Conservation (phyloP, 64 coral and sea anemone genomes). For the Porites australiensis region DNA sequence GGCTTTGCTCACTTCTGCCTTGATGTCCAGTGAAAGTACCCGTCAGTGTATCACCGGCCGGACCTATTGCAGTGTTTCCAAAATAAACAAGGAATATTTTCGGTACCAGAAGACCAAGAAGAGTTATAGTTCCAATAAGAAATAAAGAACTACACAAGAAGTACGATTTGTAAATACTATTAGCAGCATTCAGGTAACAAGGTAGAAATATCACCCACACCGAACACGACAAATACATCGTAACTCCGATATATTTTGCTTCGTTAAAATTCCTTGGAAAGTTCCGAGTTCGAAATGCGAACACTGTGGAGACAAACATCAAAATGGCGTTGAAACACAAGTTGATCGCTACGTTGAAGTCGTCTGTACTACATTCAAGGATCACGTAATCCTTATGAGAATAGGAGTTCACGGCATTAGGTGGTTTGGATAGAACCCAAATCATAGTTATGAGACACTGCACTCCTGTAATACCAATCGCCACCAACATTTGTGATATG, state of each 20-base stretch:
- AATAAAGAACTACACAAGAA: constrained; percentile 65
- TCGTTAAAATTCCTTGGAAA: constrained; percentile 99
- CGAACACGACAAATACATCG: constrained; percentile 96
- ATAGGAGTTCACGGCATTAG: constrained; percentile 51
- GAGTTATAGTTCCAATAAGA: constrained; percentile 84
- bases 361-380: constrained; percentile 71
- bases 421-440: constrained; percentile 82
- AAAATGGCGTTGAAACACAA: constrained; percentile 84
- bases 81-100: constrained; percentile 75
- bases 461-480: constrained; percentile 60
- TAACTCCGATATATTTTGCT: constrained; percentile 96
- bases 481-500: constrained; percentile 79
- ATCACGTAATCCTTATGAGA: constrained; percentile 55
- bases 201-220: constrained; percentile 95
- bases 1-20: neutral
- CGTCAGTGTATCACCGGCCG: constrained; percentile 6
- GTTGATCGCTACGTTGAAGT: constrained; percentile 82
- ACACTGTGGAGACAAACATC: constrained; percentile 79
- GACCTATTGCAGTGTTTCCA: constrained; percentile 56
- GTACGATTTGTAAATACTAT: constrained; percentile 71
- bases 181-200: constrained; percentile 81
- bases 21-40: neutral
- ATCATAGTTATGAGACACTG: constrained; percentile 86
- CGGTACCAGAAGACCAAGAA: constrained; percentile 80
- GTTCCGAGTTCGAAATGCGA: constrained; percentile 92